Evolutionary conservation across 2,113 vertebrate genomes (phyloP).

Genomic region (Coptodon rendalli): DNA sequence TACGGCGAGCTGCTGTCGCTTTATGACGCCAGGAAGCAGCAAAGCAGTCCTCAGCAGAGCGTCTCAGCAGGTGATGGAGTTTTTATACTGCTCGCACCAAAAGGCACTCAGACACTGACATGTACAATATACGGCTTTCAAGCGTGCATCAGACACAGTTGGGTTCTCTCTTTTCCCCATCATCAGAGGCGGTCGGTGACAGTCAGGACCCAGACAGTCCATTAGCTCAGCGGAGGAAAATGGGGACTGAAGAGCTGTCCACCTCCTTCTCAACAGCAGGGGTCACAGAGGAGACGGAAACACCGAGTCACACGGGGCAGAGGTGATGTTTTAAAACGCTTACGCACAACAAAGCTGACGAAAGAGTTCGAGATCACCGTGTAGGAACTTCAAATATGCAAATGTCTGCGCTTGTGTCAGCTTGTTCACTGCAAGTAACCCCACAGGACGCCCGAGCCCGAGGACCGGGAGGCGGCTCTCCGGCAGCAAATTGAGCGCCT

Average conservation of each 20-base stretch:
- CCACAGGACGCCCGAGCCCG: constrained; percentile 27
- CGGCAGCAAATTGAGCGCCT: constrained; percentile 66
- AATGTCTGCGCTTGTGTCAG: background rate
- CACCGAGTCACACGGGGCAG: constrained; percentile 12
- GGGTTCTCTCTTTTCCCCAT: background rate
- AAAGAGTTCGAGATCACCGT: accelerated
- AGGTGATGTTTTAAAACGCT: constrained; percentile 26
- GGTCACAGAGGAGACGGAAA: constrained; percentile 30
- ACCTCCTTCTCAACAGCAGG: constrained; percentile 61
- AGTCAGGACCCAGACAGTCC: background rate
- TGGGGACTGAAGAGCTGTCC: constrained; percentile 52
- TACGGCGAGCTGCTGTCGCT: constrained; percentile 74
- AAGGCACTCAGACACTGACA: background rate
- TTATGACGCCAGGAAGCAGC: constrained; percentile 39
- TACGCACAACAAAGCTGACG: background rate
- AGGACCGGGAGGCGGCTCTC: constrained; percentile 65
- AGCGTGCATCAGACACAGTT: background rate
- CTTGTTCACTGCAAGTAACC: background rate
- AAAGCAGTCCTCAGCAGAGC: constrained; percentile 23
- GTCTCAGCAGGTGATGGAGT: constrained; percentile 47
- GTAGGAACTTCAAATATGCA: background rate
- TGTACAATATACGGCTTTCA: background rate
- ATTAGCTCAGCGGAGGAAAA: constrained; percentile 4
- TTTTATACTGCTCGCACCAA: background rate
- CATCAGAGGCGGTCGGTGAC: constrained; percentile 8